A percentile compares a stretch with the other conserved stretches of the same genome.
Conservation (phyloP, 2,888 invertebrate genomes). For the Netelia melanura region DNA sequence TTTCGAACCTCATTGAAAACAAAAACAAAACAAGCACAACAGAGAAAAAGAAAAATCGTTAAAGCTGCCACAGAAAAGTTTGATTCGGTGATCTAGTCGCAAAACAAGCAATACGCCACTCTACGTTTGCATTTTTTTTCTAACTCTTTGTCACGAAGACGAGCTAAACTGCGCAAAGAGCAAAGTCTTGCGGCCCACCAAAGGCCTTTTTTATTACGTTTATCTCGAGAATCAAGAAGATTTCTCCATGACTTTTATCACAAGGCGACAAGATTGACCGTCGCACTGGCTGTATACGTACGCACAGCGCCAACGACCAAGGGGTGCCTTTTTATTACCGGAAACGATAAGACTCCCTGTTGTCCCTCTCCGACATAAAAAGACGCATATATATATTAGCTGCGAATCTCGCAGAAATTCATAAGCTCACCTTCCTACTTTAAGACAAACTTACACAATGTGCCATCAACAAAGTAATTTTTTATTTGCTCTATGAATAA, state of each 20-base stretch:
- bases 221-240: slow-evolving; percentile 25
- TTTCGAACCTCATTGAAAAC: neutral
- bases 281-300: neutral
- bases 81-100: neutral
- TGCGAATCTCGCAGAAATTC: neutral
- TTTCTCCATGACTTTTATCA: slow-evolving; percentile 19
- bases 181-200: neutral
- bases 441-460: neutral
- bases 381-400: neutral
- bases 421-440: slow-evolving; percentile 17
- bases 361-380: slow-evolving; percentile 5
- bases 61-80: neutral
- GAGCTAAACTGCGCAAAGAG: neutral
- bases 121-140: neutral
- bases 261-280: slow-evolving; percentile 14
- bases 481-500: slow-evolving; percentile 8
- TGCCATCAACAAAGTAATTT: slow-evolving; percentile 17
- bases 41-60: neutral
- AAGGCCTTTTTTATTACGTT: slow-evolving; percentile 23
- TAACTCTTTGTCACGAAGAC: neutral
- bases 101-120: neutral
- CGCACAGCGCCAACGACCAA: neutral
- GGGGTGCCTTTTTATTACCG: slow-evolving; percentile 35
- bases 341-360: slow-evolving; percentile 18
- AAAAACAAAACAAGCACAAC: neutral